Conservation (phyloP, 2,113 vertebrate genomes). For the Campylomormyrus tamandua region DNA sequence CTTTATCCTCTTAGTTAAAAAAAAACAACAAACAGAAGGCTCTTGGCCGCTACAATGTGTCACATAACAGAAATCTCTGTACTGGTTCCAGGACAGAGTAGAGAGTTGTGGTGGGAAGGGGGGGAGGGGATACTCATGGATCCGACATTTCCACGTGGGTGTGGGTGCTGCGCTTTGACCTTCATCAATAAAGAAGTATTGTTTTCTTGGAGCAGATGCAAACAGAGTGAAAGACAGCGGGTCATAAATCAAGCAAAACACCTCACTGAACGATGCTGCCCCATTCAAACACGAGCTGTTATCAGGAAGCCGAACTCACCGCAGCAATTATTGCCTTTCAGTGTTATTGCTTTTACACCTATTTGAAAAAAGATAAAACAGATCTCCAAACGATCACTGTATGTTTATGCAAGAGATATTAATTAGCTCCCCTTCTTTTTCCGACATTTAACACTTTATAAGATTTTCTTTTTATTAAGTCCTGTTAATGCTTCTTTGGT, state of each 20-base stretch:
- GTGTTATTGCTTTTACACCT: background rate
- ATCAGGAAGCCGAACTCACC: background rate
- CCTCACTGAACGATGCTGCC: background rate
- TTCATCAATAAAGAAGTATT: constrained; percentile 1
- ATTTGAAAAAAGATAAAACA: background rate
- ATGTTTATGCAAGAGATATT: background rate
- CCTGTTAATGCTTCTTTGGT: background rate
- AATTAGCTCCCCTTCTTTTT: background rate
- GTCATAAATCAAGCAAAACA: background rate
- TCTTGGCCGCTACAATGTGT: background rate
- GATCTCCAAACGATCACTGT: background rate
- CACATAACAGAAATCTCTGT: constrained; percentile 1
- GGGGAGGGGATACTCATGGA: background rate
- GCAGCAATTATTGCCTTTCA: background rate
- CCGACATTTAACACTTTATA: background rate
- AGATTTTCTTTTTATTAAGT: background rate
- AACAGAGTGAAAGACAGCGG: background rate
- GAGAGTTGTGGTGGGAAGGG: background rate
- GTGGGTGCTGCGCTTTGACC: background rate
- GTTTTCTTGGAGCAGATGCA: background rate
- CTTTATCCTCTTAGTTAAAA: background rate
- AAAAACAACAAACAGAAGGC: background rate
- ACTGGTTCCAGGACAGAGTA: constrained; percentile 4
- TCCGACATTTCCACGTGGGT: background rate
- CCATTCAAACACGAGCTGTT: background rate